phyloP scores from a whole-genome alignment of 1,140 invertebrate genomes.

The Aphaenogaster ashmeadi region DNA sequence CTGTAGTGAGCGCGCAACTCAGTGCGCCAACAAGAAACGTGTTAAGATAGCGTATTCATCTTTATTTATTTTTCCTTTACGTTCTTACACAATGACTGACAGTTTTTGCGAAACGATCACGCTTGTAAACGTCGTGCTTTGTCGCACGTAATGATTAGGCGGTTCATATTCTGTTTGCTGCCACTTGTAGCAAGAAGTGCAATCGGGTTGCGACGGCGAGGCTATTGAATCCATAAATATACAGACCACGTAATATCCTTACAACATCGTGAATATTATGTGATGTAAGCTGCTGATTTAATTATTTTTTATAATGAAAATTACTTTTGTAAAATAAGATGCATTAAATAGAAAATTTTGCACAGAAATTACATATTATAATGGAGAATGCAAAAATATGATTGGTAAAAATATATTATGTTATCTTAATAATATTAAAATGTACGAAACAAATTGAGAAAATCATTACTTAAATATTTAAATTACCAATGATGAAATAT shows the following conservation, averaged over 20 bases:
- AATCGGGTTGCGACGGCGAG: constrained; percentile 29
- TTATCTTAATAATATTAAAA: neutral
- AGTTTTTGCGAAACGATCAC: constrained; percentile 42
- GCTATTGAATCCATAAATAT: constrained; percentile 30
- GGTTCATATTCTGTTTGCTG: constrained; percentile 32
- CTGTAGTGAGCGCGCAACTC: neutral
- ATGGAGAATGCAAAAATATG: neutral
- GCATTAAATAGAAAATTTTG: neutral
- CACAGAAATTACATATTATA: neutral
- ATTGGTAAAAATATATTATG: neutral
- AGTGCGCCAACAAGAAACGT: constrained; percentile 25
- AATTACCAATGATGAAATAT: neutral
- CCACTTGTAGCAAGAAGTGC: constrained; percentile 41
- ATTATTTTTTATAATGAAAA: constrained; percentile 20
- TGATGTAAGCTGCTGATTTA: constrained; percentile 8
- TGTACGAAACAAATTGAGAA: neutral
- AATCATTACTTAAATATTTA: neutral
- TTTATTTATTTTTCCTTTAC: constrained; percentile 37
- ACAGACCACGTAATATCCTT: constrained; percentile 20
- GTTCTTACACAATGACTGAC: constrained; percentile 39
- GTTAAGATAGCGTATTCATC: constrained; percentile 42
- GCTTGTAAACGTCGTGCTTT: constrained; percentile 49
- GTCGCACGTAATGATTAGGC: constrained; percentile 47
- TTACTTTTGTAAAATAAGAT: neutral
- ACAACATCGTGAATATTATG: constrained; percentile 7